phyloP scores from a whole-genome alignment of 2,113 vertebrate species.

The Gasterosteus nipponicus region DNA sequence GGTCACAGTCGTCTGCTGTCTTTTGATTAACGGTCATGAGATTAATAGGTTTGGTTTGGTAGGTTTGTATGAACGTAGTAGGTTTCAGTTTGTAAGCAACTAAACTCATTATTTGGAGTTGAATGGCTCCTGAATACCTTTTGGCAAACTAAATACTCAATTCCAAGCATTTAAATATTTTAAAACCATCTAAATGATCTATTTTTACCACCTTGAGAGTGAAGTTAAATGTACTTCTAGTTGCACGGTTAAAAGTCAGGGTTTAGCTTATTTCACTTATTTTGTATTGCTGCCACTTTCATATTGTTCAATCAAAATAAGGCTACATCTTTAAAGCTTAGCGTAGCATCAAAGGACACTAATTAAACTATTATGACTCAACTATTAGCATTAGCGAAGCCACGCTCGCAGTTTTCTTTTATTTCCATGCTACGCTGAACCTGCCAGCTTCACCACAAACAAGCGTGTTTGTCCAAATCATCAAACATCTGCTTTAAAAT shows the following conservation, averaged over 20 bases:
- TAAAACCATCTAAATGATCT: not conserved
- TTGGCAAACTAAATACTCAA: not conserved
- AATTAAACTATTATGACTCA: not conserved
- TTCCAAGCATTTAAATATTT: not conserved
- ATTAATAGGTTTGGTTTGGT: not conserved
- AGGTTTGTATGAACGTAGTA: not conserved
- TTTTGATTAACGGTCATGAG: constrained; percentile 5
- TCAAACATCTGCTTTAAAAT: not conserved
- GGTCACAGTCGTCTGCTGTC: constrained; percentile 5
- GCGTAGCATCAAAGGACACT: not conserved
- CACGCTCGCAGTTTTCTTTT: no score
- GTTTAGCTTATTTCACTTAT: no score
- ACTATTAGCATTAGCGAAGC: no score
- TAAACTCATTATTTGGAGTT: not conserved
- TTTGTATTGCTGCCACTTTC: not conserved
- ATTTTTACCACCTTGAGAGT: not conserved
- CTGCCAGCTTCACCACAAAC: not conserved
- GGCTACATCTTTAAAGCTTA: not conserved
- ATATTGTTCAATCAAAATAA: not conserved
- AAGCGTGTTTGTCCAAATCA: not conserved
- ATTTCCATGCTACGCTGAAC: not conserved
- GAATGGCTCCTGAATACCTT: not conserved
- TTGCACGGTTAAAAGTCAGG: not conserved
- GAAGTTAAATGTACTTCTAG: not conserved
- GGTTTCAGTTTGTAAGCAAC: no score